Evolutionary conservation across 2,888 invertebrate genomes (phyloP).

Genomic region (Drosophila emarginata): DNA sequence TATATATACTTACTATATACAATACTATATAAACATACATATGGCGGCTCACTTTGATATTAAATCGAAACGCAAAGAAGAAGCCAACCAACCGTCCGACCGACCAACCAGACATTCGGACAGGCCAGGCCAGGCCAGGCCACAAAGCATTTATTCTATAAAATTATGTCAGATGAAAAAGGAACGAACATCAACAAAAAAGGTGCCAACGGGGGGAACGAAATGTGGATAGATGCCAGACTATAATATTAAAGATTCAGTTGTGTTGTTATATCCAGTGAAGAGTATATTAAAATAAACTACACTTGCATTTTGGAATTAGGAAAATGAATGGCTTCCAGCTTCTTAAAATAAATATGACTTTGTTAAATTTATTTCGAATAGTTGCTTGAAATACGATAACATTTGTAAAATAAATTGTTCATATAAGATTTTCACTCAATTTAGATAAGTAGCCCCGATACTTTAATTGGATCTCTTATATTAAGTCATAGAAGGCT

Average conservation of each 20-base stretch:
- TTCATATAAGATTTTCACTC: too few relatives aligned
- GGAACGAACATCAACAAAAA: constrained; percentile 29
- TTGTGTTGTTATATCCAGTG: too few relatives aligned
- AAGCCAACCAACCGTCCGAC: constrained; percentile 33
- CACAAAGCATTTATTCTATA: constrained; percentile 52
- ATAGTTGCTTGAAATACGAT: too few relatives aligned
- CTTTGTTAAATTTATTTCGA: too few relatives aligned
- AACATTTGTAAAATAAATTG: too few relatives aligned
- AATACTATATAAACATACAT: constrained; percentile 10
- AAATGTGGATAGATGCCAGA: constrained; percentile 32
- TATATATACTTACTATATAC: constrained; percentile 11
- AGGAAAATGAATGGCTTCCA: too few relatives aligned
- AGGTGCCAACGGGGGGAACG: constrained; percentile 14
- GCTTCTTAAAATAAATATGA: too few relatives aligned
- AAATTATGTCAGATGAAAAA: constrained; percentile 48
- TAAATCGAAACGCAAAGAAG: constrained; percentile 63
- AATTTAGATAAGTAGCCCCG: too few relatives aligned
- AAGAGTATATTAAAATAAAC: too few relatives aligned
- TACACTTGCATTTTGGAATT: too few relatives aligned
- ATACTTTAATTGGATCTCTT: too few relatives aligned
- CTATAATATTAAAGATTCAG: neutral
- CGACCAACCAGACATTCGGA: constrained; percentile 25
- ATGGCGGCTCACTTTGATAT: constrained; percentile 68
- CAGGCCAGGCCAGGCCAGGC: constrained; percentile 22
- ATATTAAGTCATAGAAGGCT: too few relatives aligned